Evolutionary conservation across 2,113 vertebrate species (phyloP), one percentile per base, ranked within the genome.

Genomic region (Thamnaconus septentrionalis): DNA sequence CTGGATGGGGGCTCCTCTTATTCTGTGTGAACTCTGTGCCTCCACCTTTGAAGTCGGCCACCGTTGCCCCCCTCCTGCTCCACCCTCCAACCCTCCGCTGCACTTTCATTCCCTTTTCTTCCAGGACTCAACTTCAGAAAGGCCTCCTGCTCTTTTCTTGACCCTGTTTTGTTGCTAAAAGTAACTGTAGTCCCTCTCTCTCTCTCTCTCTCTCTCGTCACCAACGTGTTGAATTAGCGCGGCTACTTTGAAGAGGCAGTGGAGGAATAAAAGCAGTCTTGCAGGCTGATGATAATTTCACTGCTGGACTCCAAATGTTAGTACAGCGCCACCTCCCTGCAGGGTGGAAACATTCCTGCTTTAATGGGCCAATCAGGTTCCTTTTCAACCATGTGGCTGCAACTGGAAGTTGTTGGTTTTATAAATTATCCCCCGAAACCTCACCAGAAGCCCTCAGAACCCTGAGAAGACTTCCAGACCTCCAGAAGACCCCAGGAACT

Each of bases 1-100:
- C 59, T 73, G 68, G 50, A 74, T 85, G 70, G 59, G 72, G 81
- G 80, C 75, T 64, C 62, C 64, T 74, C 76, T 68, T 68, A 75
- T 83, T 83, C 80, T 84, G 72, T 87, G 74, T 85, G 81, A 87
- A 84, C 83, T 81, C 77, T 64, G 68, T 54, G 62, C 18, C 18
- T 54, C 80, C 81, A 82, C 76, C 78, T 88, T 86, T 88, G 84
- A 88, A 88, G 84, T 83, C 58, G 66, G 52, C 59, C 64, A 70
- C 64, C 52, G 8, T 41, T 0, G 3, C 73, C 64, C 66, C 3
- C 51, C 69, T 69, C 72, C 73, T 62, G 63, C 73, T 61, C 53
- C 49, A 7, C 41, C 6, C 50, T 85, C 79, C 81, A 81, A 85
- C 69, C 59, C 81, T 78, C 72, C 78, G 69, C 74, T 76, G 73